phyloP scores from a whole-genome alignment of 2,113 vertebrate genomes.

The Himantopus leucocephalus region DNA sequence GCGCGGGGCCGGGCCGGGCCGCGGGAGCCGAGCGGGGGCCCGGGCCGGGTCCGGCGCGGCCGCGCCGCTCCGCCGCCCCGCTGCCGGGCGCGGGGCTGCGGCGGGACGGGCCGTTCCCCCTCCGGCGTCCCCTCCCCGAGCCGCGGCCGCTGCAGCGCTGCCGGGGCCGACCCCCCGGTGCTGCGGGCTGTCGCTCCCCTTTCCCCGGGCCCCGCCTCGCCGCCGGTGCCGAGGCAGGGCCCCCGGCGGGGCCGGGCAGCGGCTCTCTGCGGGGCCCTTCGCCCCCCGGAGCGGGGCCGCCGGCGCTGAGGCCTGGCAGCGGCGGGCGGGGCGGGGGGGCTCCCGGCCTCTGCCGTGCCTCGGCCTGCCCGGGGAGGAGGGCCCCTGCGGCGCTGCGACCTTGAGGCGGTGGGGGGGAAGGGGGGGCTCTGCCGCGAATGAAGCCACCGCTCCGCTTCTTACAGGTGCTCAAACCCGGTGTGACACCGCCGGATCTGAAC shows the following conservation, averaged over 20 bases:
- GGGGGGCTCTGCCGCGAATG: no score
- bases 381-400: background rate
- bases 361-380: accelerated
- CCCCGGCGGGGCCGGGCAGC: background rate
- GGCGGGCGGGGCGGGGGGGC: no score
- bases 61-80: no score
- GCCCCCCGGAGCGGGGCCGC: no score
- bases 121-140: background rate
- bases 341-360: background rate
- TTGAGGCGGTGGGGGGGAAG: background rate
- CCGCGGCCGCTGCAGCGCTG: background rate
- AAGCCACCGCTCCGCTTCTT: background rate
- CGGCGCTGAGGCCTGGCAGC: no score
- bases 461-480: background rate
- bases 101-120: background rate
- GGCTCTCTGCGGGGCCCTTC: no score
- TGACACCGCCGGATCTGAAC: background rate
- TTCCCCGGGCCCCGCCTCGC: no score
- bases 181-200: background rate
- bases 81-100: no score
- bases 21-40: no score
- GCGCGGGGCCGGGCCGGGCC: no score
- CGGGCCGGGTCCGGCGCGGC: no score
- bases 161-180: background rate
- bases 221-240: background rate